Evolutionary conservation across 2,113 vertebrate species (phyloP).

Genomic region (Anarhynchus alexandrinus): DNA sequence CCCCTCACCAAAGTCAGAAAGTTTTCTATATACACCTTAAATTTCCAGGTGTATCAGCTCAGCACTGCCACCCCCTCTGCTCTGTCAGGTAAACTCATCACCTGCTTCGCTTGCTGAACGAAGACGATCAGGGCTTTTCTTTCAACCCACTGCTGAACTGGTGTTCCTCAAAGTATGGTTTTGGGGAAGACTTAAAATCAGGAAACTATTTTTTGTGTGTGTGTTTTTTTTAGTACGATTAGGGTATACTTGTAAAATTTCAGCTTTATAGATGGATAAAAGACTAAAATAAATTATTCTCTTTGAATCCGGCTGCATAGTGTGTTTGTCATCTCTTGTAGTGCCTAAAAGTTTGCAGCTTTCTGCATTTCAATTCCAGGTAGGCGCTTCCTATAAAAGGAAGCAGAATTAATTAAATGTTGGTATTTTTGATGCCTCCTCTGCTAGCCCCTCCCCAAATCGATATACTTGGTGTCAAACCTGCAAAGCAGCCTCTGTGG

Average conservation of each 20-base stretch:
- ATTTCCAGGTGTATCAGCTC: background rate
- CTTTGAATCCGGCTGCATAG: background rate
- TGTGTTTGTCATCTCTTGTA: background rate
- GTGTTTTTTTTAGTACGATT: background rate
- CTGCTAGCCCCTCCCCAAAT: background rate
- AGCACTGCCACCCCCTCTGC: background rate
- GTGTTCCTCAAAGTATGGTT: background rate
- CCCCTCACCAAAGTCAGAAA: background rate
- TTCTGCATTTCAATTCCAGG: background rate
- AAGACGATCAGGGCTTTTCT: background rate
- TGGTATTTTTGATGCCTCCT: background rate
- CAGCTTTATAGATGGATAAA: background rate
- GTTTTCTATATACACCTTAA: background rate
- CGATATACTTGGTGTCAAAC: background rate
- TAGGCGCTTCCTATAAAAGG: background rate
- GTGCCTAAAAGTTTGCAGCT: background rate
- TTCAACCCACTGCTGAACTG: background rate
- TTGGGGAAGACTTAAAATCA: background rate
- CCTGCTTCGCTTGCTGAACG: background rate
- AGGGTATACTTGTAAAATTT: background rate
- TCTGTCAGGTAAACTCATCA: background rate
- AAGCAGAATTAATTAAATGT: background rate
- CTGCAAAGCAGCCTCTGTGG: background rate
- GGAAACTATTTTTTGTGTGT: background rate
- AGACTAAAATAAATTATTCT: background rate